A percentile compares a stretch with the other conserved stretches of the same genome.
phyloP scores from a whole-genome alignment of 92 coral and sea anemone species.

The Anthopleura xanthogrammica region DNA sequence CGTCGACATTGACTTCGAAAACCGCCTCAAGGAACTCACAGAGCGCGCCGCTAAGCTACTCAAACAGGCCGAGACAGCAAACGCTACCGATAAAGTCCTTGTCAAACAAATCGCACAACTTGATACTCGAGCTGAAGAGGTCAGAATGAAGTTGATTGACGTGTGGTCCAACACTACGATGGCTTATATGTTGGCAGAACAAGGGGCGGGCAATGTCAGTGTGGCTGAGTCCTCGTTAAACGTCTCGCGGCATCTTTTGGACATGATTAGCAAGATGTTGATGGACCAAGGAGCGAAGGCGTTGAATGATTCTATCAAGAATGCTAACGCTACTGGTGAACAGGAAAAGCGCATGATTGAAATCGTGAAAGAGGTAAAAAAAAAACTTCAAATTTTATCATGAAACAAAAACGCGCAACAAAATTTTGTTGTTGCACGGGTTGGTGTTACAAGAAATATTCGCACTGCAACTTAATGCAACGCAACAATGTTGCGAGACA shows the following conservation, averaged over 20 bases:
- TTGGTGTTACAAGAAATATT: too few species aligned
- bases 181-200: slow-evolving; percentile 45
- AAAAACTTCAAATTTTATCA: neutral
- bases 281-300: slow-evolving; percentile 47
- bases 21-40: slow-evolving; percentile 58
- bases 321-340: slow-evolving; percentile 66
- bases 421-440: too few species aligned
- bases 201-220: slow-evolving; percentile 54
- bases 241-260: slow-evolving; percentile 68
- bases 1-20: slow-evolving; percentile 69
- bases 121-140: slow-evolving; percentile 38
- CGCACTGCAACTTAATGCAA: too few species aligned
- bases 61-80: slow-evolving; percentile 71
- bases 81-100: slow-evolving; percentile 68
- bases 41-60: slow-evolving; percentile 62
- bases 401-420: too few species aligned
- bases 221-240: slow-evolving; percentile 72
- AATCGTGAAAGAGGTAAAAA: slow-evolving; percentile 68
- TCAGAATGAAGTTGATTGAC: slow-evolving; percentile 38
- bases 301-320: slow-evolving; percentile 56
- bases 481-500: too few species aligned
- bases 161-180: slow-evolving; percentile 47
- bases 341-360: slow-evolving; percentile 66
- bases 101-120: slow-evolving; percentile 27
- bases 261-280: slow-evolving; percentile 48